Evolutionary conservation across 2,113 vertebrate species (phyloP), one percentile per base, ranked within the genome.

Genomic region (Bothrops jararaca): DNA sequence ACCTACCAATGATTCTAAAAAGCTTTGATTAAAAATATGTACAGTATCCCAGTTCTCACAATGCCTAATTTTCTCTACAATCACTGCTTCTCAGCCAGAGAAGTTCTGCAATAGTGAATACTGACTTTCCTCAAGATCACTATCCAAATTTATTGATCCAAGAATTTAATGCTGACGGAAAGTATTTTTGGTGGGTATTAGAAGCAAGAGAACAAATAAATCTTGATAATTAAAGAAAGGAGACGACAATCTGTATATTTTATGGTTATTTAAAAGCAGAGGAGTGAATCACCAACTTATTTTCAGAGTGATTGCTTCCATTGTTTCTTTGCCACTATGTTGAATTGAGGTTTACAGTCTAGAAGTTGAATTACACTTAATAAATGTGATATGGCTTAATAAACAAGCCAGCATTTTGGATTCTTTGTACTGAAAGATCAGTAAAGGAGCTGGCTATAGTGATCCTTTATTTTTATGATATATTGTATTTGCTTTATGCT

Each of bases 131-230:
- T 74, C n/a, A 86, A 95, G 94, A 95, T 95, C 93, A 86, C 91
- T 91, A 95, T 95, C 45, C 0, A 94, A 93, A 94, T 91, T 87
- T 96, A 97, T 96, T 96, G 96, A 96, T 95, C 93, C 89, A 69
- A 94, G 86, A 94, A 96, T 92, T 94, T 96, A 94, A 94, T 69
- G 94, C 90, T 92, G 93, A 92, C 89, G 94, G 92, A 94, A 90
- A 94, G 95, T 96, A 96, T 74, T 93, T 96, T 93, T 86, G 80
- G 60, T 95, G 89, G 92, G 60, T 95, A 94, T 93, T 96, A 94
- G 56, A 90, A 95, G 88, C 56, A 64, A 26, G 56, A 96, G 90
- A 96, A n/a, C 39, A 95, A 96, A 96, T 95, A 96, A 96, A 96
- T 95, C 95, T 94, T 95, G 93, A 94, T 90, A 96, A 94, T 92